phyloP scores from a whole-genome alignment of 2,797 vertebrate species.

The Aselliscus stoliczkanus region DNA sequence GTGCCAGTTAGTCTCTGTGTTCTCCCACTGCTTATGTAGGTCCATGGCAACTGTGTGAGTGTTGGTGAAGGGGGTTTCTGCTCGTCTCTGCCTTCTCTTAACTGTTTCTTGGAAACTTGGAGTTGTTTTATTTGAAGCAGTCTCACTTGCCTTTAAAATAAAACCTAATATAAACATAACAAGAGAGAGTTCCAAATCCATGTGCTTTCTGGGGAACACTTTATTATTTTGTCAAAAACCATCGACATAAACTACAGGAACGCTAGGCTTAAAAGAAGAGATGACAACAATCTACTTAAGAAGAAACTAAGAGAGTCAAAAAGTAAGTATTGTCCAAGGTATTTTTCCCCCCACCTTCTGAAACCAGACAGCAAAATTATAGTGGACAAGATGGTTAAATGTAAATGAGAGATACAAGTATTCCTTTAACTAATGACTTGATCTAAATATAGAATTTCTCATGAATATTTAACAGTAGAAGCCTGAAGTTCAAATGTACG shows the following conservation, averaged over 20 bases:
- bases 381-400: neutral
- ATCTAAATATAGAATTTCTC: constrained; percentile 16
- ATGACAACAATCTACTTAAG: neutral
- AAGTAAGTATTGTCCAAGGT: neutral
- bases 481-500: neutral
- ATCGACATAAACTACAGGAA: neutral
- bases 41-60: constrained; percentile 89
- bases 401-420: neutral
- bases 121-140: constrained; percentile 74
- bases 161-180: constrained; percentile 59
- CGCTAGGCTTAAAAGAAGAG: neutral
- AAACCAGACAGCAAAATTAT: constrained; percentile 30
- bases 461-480: neutral
- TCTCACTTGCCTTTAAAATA: constrained; percentile 76
- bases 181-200: constrained; percentile 33
- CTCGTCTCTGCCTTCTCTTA: constrained; percentile 82
- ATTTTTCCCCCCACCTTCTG: neutral
- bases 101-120: constrained; percentile 77
- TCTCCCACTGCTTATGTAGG: constrained; percentile 88
- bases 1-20: constrained; percentile 89
- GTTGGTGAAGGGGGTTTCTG: constrained; percentile 84
- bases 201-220: constrained; percentile 31
- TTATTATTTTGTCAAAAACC: constrained; percentile 13
- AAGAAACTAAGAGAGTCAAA: constrained; percentile 12
- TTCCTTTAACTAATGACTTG: neutral